Conservation (phyloP, 2,888 invertebrate species). For the Cryptus viduatorius region DNA sequence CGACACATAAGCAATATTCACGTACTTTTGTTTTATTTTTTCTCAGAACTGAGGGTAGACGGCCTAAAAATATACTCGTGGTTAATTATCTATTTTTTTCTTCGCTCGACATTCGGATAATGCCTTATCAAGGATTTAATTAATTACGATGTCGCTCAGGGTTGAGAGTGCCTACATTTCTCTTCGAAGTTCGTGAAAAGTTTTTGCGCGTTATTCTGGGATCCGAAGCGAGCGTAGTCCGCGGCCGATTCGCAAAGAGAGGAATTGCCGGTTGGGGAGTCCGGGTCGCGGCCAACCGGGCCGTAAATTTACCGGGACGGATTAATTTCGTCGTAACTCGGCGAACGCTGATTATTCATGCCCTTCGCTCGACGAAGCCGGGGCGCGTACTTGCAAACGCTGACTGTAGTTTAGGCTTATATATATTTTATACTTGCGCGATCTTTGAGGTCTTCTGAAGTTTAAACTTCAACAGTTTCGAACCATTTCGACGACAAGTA, state of each 20-base stretch:
- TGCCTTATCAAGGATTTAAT: slow-evolving; percentile 77
- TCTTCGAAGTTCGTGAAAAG: slow-evolving; percentile 67
- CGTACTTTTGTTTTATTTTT: neutral
- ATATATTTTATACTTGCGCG: slow-evolving; percentile 5
- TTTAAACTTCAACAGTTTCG: neutral
- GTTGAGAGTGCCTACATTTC: slow-evolving; percentile 58
- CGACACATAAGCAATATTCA: neutral
- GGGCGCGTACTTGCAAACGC: slow-evolving; percentile 3
- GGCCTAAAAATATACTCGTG: slow-evolving; percentile 4
- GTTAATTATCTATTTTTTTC: slow-evolving; percentile 20
- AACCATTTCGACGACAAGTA: neutral
- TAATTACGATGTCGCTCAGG: slow-evolving; percentile 76
- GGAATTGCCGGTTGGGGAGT: slow-evolving; percentile 65
- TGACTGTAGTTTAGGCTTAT: neutral
- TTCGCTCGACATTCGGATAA: slow-evolving; percentile 62
- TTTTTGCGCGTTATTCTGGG: slow-evolving; percentile 54
- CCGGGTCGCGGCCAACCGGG: slow-evolving; percentile 70
- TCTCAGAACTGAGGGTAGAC: neutral
- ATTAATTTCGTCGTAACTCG: slow-evolving; percentile 82
- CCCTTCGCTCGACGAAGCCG: slow-evolving; percentile 68
- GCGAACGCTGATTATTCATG: slow-evolving; percentile 79
- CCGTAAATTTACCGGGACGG: slow-evolving; percentile 82
- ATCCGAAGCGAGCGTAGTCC: slow-evolving; percentile 7
- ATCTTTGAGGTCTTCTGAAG: neutral
- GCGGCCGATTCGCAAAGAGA: slow-evolving; percentile 62